Base-by-base conservation (phyloP, 2,113 vertebrate genomes). In the Lates calcarifer region DNA sequence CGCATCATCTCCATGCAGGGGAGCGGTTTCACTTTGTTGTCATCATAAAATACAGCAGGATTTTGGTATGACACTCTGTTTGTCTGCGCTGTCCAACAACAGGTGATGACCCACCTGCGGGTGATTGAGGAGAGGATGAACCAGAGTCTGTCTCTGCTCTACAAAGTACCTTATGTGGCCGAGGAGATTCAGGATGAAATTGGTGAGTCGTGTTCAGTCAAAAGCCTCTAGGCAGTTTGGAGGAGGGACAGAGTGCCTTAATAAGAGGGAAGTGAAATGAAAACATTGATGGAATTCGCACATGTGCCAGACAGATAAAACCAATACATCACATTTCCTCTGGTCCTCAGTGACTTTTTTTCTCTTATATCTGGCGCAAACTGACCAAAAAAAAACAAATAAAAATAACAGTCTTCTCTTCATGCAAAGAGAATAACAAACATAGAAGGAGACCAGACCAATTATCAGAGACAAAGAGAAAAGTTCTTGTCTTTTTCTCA, bases 91-190 rank as follows among this genome's bases (percentile, higher is more conserved):
- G 35, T 35, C 12, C 15, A 0, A 22, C 41, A 1, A 55, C 90
- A 99, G 98, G 98, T 99, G 91, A 97, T 98, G 98, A 99, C 98
- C n/a, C 98, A 99, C 92, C 96, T 99, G 83, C 97, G 95, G 53
- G 98, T 99, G 90, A 99, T 99, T 0, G 98, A 99, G 87, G 98
- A 99, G 93, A 91, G 98, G 82, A 97, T 99, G 96, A 99, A 99
- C 93, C 98, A 99, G 93, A 99, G 98, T 84, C 94, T 99, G 17
- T 98, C 98, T 55, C 94, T 99, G 81, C 96, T 99, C 80, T 99
- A 99, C 95, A 99, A 99, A 93, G 97, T 98, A 18, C 98, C 98
- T 0, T 98, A 97, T 14, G 96, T 99, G 45, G 97, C 98, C 28
- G 97, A 99, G 69, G 97, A 98, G 87, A 98, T 99, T 79, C 97